phyloP scores from a whole-genome alignment of 2,113 vertebrate genomes.

The Baryphthengus martii region DNA sequence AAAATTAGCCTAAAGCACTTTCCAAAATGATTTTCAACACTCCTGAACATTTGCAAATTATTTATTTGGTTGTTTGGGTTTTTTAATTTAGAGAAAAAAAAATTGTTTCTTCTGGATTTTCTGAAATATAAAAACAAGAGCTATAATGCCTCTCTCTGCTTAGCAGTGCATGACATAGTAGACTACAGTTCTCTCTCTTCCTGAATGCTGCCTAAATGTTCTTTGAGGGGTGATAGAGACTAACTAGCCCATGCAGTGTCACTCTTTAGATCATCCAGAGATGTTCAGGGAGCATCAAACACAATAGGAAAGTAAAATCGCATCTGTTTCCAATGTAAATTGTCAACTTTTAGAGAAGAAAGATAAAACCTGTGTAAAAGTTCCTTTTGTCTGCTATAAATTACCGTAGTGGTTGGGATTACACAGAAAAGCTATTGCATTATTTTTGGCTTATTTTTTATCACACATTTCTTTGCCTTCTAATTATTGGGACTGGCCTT shows the following conservation, averaged over 20 bases:
- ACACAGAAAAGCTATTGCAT: not conserved
- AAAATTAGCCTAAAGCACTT: slow-evolving; percentile 30
- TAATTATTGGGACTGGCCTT: not conserved
- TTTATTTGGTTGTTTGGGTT: not conserved
- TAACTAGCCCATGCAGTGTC: too few species aligned
- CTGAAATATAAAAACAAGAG: not conserved
- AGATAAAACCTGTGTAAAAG: not conserved
- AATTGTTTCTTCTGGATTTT: not conserved
- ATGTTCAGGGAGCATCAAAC: not conserved
- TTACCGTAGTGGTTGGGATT: not conserved
- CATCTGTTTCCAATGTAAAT: not conserved
- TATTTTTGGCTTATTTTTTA: not conserved
- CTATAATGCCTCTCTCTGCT: not conserved
- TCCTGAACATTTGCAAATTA: slow-evolving; percentile 11
- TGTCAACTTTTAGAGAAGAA: not conserved
- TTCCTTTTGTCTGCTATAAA: not conserved
- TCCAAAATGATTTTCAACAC: slow-evolving; percentile 10
- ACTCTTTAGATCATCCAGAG: not conserved
- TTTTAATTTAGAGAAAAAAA: not conserved
- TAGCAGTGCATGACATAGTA: not conserved
- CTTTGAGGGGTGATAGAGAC: not conserved
- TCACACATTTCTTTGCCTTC: not conserved
- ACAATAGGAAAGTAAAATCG: not conserved
- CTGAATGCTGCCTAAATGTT: not conserved
- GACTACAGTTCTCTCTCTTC: not conserved